phyloP scores from a whole-genome alignment of 2,888 invertebrate species.

The Diadegma fenestrale region DNA sequence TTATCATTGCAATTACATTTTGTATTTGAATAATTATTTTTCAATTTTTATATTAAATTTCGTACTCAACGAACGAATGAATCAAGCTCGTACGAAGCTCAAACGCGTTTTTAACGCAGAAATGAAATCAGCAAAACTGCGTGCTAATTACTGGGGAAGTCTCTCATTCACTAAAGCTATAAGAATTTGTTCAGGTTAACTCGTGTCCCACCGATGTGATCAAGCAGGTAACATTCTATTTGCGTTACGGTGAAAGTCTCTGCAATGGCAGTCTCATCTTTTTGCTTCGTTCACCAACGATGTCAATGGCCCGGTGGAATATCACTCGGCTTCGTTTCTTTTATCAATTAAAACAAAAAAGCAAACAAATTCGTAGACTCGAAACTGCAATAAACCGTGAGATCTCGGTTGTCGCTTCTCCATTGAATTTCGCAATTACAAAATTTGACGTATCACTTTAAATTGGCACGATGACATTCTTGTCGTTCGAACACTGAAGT shows the following conservation, averaged over 20 bases:
- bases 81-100: neutral
- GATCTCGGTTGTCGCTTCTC: neutral
- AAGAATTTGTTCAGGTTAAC: slow-evolving; percentile 32
- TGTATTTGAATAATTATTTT: no score
- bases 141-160: neutral
- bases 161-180: slow-evolving; percentile 49
- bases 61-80: neutral
- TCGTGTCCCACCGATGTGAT: slow-evolving; percentile 48
- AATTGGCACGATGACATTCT: neutral
- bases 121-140: neutral
- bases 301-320: slow-evolving; percentile 57
- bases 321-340: slow-evolving; percentile 36
- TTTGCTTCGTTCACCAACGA: slow-evolving; percentile 41
- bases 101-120: neutral
- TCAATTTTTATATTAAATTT: neutral
- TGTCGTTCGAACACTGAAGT: no score
- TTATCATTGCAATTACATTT: no score
- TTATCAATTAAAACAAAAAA: slow-evolving; percentile 31
- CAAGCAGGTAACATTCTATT: slow-evolving; percentile 61
- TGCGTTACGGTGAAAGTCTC: slow-evolving; percentile 67
- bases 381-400: neutral
- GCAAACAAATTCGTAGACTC: neutral
- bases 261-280: slow-evolving; percentile 58
- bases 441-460: neutral
- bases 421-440: neutral